Percentiles rank a stretch among this genome's conserved stretches.
Conservation (phyloP, 2,797 vertebrate genomes). For the Acanthiza pusilla region DNA sequence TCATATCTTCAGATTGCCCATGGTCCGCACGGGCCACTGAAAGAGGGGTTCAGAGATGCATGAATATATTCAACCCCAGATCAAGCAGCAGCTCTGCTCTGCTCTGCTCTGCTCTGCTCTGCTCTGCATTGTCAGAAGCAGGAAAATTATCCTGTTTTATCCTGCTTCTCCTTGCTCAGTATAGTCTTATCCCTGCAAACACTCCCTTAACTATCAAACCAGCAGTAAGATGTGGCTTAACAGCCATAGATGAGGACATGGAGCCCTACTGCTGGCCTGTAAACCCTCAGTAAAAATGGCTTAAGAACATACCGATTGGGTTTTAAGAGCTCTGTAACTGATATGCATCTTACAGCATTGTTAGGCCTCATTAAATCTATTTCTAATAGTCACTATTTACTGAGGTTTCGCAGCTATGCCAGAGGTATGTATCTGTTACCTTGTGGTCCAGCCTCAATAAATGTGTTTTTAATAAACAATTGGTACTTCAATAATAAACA, state of each 20-base stretch:
- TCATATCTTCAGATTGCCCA: fast-evolving
- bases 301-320: slow-evolving; percentile 32
- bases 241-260: slow-evolving; percentile 3
- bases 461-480: slow-evolving; percentile 78
- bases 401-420: slow-evolving; percentile 64
- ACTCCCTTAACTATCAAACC: slow-evolving; percentile 5
- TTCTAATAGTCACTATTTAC: slow-evolving; percentile 75
- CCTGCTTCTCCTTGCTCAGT: not conserved
- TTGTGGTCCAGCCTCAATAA: slow-evolving; percentile 69
- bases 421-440: slow-evolving; percentile 71
- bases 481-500: slow-evolving; percentile 70
- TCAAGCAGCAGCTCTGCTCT: not conserved
- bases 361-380: slow-evolving; percentile 69
- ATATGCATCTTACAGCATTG: slow-evolving; percentile 51
- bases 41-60: not conserved
- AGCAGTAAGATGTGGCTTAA: slow-evolving; percentile 36
- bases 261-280: slow-evolving; percentile 35
- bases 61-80: not conserved
- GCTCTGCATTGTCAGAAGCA: not conserved
- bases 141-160: not conserved
- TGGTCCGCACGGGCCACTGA: fast-evolving
- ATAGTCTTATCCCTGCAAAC: not conserved
- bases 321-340: slow-evolving; percentile 71
- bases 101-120: not conserved
- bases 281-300: slow-evolving; percentile 42